These are phyloP conservation scores for Drosophila orosa DNA, from an alignment of 1,140 invertebrate species.

Conservation along the genomic window DNA sequence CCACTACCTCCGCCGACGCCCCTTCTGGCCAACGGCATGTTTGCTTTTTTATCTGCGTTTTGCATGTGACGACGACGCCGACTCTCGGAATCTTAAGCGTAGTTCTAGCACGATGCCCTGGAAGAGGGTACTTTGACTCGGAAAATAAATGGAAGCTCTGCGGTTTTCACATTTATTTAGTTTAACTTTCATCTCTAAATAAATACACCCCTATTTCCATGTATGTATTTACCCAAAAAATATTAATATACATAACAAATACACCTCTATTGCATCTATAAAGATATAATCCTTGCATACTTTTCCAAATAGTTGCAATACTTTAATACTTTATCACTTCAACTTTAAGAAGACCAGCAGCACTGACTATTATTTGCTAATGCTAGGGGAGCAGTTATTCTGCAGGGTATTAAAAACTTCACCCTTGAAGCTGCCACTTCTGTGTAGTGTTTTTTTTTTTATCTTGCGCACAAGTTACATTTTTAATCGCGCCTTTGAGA, in stretches of 20 bases:
- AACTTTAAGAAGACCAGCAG: neutral
- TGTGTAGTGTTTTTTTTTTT: conserved; percentile 36
- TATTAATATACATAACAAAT: neutral
- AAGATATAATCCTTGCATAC: too few relatives aligned
- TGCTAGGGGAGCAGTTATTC: conserved; percentile 30
- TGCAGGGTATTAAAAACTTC: conserved; percentile 38
- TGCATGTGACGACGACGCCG: conserved; percentile 57
- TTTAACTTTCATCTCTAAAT: too few relatives aligned
- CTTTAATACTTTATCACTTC: neutral
- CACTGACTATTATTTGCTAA: neutral
- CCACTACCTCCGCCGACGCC: conserved; percentile 18
- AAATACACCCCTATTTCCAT: neutral
- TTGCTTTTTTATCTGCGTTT: conserved; percentile 78
- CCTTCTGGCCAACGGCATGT: conserved; percentile 63
- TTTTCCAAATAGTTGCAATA: neutral
- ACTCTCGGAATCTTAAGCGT: conserved; percentile 34
- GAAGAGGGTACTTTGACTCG: neutral
- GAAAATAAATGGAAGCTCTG: neutral
- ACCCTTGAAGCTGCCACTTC: conserved; percentile 37
- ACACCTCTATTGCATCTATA: too few relatives aligned
- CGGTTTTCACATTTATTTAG: too few relatives aligned
- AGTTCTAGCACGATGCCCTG: conserved; percentile 24
- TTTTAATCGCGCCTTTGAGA: conserved; percentile 83
- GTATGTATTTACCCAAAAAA: neutral
- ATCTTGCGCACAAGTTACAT: conserved; percentile 76